phyloP scores from a whole-genome alignment of 2,888 invertebrate genomes.

The Iphiclides podalirius region DNA sequence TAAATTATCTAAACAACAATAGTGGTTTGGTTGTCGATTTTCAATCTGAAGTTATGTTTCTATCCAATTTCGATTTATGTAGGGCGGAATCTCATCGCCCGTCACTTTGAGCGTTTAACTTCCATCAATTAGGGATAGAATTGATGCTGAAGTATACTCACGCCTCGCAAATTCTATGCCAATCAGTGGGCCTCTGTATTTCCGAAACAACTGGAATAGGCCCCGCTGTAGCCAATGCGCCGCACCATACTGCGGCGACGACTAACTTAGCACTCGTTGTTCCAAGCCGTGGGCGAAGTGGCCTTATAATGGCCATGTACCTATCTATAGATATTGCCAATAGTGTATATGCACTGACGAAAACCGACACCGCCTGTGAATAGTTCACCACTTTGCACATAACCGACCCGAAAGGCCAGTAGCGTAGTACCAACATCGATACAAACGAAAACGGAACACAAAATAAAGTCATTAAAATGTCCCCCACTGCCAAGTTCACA shows the following conservation, averaged over 20 bases:
- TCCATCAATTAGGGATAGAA: too few species aligned
- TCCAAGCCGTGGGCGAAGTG: conserved; percentile 89
- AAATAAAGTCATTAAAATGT: conserved; percentile 93
- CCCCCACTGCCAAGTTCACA: conserved; percentile 92
- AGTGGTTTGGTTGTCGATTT: too few species aligned
- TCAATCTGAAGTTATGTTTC: too few species aligned
- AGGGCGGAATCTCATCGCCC: too few species aligned
- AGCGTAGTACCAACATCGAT: conserved; percentile 87
- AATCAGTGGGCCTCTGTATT: conserved; percentile 80
- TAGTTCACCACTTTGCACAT: conserved; percentile 92
- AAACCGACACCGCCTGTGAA: conserved; percentile 88
- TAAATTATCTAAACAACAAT: too few species aligned
- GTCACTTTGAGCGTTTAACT: too few species aligned
- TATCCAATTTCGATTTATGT: too few species aligned
- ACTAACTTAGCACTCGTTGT: conserved; percentile 84
- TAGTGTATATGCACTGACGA: conserved; percentile 93
- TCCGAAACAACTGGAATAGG: conserved; percentile 90
- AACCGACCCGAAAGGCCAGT: conserved; percentile 92
- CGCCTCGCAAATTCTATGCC: conserved; percentile 83
- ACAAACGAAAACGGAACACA: conserved; percentile 95
- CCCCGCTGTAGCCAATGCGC: conserved; percentile 88
- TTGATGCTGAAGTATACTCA: too few species aligned
- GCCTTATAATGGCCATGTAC: conserved; percentile 94
- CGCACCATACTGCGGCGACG: conserved; percentile 86
- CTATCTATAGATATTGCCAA: conserved; percentile 95